Conservation (phyloP, 2,113 vertebrate species). For the Arvicanthis niloticus region DNA sequence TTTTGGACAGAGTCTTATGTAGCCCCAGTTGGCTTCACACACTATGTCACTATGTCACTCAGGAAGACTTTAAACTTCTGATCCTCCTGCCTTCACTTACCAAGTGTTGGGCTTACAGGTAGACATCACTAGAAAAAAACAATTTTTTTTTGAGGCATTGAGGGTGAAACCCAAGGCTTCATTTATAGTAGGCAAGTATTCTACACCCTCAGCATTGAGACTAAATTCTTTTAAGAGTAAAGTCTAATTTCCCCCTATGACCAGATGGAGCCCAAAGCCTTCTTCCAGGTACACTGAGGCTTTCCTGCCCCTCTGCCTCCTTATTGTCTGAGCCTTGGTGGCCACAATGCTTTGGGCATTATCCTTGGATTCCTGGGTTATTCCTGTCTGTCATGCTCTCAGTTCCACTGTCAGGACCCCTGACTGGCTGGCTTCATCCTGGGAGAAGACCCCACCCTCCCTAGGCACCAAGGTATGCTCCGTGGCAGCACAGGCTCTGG, state of each 20-base stretch:
- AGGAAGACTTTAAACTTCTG: neutral
- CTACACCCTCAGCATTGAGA: neutral
- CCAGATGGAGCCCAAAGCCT: neutral
- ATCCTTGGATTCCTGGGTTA: neutral
- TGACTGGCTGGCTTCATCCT: neutral
- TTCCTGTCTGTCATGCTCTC: neutral
- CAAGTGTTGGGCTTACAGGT: neutral
- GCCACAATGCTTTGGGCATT: neutral
- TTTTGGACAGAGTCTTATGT: neutral
- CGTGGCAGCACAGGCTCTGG: neutral
- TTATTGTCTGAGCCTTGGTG: neutral
- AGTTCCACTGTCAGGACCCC: accelerated
- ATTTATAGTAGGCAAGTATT: neutral
- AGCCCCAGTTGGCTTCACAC: neutral
- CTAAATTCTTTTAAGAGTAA: neutral
- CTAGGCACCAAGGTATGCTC: neutral
- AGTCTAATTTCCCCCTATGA: neutral
- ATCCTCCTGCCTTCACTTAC: neutral
- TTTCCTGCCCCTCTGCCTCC: neutral
- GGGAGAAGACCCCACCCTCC: neutral
- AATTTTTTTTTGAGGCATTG: neutral
- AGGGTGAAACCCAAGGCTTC: neutral
- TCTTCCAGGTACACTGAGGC: neutral
- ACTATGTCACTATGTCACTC: neutral
- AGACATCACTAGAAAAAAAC: neutral